Percentiles rank a stretch among this genome's conserved stretches.
Conservation (phyloP, 1,140 invertebrate genomes). For the Lepidotrigona ventralis region DNA sequence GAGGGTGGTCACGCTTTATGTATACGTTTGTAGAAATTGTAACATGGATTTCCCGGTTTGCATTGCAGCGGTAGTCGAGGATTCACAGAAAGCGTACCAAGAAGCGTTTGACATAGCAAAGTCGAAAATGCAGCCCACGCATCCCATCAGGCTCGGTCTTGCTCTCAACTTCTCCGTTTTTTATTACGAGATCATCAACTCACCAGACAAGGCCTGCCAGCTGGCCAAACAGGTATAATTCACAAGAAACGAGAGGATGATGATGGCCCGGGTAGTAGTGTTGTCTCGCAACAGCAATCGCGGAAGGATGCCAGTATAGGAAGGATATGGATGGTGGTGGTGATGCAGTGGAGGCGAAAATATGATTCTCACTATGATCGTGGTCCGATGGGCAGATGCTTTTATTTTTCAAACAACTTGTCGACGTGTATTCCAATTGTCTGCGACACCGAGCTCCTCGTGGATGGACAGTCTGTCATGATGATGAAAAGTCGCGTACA, state of each 20-base stretch:
- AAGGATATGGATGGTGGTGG: background rate
- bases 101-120: slow-evolving; percentile 99
- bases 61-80: slow-evolving; percentile 95
- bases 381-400: background rate
- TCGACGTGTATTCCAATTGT: background rate
- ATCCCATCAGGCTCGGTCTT: slow-evolving; percentile 97
- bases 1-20: background rate
- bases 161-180: slow-evolving; percentile 99
- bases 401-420: background rate
- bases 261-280: background rate
- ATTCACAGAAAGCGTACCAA: slow-evolving; percentile 99
- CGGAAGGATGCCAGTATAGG: background rate
- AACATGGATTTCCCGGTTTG: slow-evolving; percentile 72
- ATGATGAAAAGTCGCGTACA: background rate
- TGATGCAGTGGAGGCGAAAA: slow-evolving; percentile 28
- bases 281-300: slow-evolving; percentile 16
- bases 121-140: slow-evolving; percentile 98
- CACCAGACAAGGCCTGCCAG: slow-evolving; percentile 97
- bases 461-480: background rate
- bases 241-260: background rate
- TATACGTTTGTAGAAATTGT: slow-evolving; percentile 49
- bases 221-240: slow-evolving; percentile 94
- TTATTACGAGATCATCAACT: slow-evolving; percentile 99
- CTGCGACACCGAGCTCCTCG: background rate
- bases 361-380: background rate